Evolutionary conservation across 2,797 vertebrate genomes (phyloP).

Genomic region (Sparidentex hasta): DNA sequence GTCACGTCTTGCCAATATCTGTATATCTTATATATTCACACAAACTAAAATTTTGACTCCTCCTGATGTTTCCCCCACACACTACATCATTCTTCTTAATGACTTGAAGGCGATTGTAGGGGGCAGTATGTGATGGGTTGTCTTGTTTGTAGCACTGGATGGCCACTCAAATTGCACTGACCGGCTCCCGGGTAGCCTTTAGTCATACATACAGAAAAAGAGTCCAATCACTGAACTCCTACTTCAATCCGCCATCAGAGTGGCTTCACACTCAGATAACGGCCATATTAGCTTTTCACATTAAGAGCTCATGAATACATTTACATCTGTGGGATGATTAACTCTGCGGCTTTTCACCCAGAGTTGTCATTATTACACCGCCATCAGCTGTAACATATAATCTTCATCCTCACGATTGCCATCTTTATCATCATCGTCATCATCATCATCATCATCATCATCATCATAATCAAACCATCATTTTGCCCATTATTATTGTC

Average conservation of each 20-base stretch:
- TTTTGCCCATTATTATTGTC: background rate
- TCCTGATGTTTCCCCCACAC: background rate
- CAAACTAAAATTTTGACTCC: background rate
- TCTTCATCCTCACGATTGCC: background rate
- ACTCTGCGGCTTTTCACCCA: constrained; percentile 15
- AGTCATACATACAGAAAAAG: constrained; percentile 44
- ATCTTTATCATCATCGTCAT: background rate
- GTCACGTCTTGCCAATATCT: background rate
- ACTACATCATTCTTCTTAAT: background rate
- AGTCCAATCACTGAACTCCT: constrained; percentile 59
- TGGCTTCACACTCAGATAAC: constrained; percentile 25
- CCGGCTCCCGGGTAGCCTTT: constrained; percentile 46
- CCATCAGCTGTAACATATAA: background rate
- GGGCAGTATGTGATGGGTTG: constrained; percentile 20
- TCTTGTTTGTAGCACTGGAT: constrained; percentile 23
- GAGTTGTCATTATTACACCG: background rate
- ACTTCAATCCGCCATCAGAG: constrained; percentile 43
- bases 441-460: background rate
- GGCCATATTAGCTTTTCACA: constrained; percentile 55
- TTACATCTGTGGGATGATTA: constrained; percentile 50
- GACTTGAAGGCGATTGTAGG: background rate
- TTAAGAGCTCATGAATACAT: constrained; percentile 65
- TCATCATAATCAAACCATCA: too few relatives aligned
- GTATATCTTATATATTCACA: background rate
- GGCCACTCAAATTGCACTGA: constrained; percentile 56